phyloP scores from a whole-genome alignment of 1,140 invertebrate species.

The Aphidius ervi region DNA sequence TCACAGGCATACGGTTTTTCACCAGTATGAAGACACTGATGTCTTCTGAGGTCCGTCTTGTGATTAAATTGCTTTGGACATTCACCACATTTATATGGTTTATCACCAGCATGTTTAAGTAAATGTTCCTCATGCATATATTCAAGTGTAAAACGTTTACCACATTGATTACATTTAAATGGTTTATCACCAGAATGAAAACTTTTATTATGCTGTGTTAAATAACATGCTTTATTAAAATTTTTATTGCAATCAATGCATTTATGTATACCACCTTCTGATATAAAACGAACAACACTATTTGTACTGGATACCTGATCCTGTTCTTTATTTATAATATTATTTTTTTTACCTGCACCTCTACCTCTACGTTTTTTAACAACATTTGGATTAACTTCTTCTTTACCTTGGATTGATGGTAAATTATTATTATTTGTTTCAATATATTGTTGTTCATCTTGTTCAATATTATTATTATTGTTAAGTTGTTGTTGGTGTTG shows the following conservation, averaged over 20 bases:
- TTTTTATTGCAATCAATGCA: conserved; percentile 80
- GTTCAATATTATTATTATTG: background rate
- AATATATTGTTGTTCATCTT: conserved; percentile 26
- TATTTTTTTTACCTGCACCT: conserved; percentile 33
- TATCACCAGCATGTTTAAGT: conserved; percentile 74
- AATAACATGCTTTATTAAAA: conserved; percentile 82
- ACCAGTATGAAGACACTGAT: conserved; percentile 81
- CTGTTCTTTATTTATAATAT: conserved; percentile 30
- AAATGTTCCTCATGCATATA: conserved; percentile 66
- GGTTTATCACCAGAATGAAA: conserved; percentile 83
- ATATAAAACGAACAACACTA: conserved; percentile 39
- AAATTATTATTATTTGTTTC: conserved; percentile 42
- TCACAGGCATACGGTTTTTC: conserved; percentile 78
- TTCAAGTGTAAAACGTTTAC: conserved; percentile 73
- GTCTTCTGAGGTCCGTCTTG: conserved; percentile 85
- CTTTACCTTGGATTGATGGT: conserved; percentile 32
- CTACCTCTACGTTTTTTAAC: conserved; percentile 1
- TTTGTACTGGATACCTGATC: conserved; percentile 33
- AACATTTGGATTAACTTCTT: conserved; percentile 35
- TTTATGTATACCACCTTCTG: conserved; percentile 58
- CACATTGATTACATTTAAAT: conserved; percentile 78
- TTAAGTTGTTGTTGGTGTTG: too few relatives aligned
- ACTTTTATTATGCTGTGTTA: conserved; percentile 86
- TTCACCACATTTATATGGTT: conserved; percentile 82
- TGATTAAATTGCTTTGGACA: conserved; percentile 89